Evolutionary conservation across 2,113 vertebrate species (phyloP).

Genomic region (Cinclus cinclus): DNA sequence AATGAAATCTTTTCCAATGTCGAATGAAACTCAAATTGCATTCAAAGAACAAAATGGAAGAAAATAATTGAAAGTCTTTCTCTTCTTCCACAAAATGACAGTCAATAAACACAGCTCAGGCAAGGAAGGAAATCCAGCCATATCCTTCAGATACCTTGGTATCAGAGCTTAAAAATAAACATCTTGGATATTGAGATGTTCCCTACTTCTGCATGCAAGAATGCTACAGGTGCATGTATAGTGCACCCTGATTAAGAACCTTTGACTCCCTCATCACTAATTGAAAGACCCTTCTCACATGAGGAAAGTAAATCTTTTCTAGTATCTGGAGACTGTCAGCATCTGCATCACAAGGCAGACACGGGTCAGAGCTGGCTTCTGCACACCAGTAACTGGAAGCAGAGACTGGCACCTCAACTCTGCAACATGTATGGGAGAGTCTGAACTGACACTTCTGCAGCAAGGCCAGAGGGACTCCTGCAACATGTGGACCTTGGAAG

Average conservation of each 20-base stretch:
- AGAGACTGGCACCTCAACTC: background rate
- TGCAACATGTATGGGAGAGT: rapidly evolving
- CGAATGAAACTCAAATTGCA: background rate
- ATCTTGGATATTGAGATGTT: background rate
- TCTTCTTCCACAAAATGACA: background rate
- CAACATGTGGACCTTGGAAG: background rate
- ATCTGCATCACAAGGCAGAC: background rate
- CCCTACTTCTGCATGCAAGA: background rate
- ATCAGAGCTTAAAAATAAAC: background rate
- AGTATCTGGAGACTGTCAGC: background rate
- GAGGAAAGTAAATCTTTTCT: background rate
- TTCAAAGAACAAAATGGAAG: background rate
- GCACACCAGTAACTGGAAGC: background rate
- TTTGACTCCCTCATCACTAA: background rate
- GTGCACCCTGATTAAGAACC: background rate
- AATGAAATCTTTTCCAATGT: rapidly evolving
- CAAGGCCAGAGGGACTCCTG: background rate
- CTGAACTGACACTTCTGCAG: background rate
- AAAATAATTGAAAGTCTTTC: background rate
- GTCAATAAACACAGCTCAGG: background rate
- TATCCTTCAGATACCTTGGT: background rate
- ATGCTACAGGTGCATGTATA: background rate
- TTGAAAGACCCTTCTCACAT: background rate
- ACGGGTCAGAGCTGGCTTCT: background rate
- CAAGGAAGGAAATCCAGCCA: background rate